These are phyloP conservation scores for Thermophis baileyi DNA, from an alignment of 2,113 vertebrate species.

Conservation along the genomic window DNA sequence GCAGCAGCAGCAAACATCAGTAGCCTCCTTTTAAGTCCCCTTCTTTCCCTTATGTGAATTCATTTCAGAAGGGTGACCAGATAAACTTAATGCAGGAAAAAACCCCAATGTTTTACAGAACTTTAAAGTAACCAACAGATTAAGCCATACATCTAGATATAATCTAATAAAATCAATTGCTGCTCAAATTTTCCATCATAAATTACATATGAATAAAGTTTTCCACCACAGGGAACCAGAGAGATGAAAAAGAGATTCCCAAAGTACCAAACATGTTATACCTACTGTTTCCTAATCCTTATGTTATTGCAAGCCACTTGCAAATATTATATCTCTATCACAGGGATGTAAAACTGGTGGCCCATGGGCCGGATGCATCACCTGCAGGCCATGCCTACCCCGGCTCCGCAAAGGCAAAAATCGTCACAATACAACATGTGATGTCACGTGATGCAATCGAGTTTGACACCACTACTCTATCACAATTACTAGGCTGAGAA, in stretches of 20 bases:
- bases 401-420: too few relatives aligned
- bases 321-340: too few relatives aligned
- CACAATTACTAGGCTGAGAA: neutral
- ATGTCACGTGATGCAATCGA: too few relatives aligned
- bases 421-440: too few relatives aligned
- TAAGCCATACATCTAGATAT: neutral
- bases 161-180: neutral
- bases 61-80: neutral
- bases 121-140: neutral
- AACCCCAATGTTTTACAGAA: neutral
- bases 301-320: too few relatives aligned
- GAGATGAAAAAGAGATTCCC: neutral
- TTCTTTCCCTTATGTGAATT: neutral
- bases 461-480: too few relatives aligned
- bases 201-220: neutral
- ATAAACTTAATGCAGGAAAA: neutral
- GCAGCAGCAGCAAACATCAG: neutral
- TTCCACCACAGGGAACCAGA: neutral
- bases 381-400: too few relatives aligned
- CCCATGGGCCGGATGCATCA: too few relatives aligned
- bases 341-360: too few relatives aligned
- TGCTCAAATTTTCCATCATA: neutral
- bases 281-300: neutral
- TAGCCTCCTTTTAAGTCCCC: neutral
- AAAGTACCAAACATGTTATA: neutral